Percentiles rank a stretch among this genome's conserved stretches.
Conservation (phyloP, 2,797 vertebrate species). For the Numenius phaeopus region DNA sequence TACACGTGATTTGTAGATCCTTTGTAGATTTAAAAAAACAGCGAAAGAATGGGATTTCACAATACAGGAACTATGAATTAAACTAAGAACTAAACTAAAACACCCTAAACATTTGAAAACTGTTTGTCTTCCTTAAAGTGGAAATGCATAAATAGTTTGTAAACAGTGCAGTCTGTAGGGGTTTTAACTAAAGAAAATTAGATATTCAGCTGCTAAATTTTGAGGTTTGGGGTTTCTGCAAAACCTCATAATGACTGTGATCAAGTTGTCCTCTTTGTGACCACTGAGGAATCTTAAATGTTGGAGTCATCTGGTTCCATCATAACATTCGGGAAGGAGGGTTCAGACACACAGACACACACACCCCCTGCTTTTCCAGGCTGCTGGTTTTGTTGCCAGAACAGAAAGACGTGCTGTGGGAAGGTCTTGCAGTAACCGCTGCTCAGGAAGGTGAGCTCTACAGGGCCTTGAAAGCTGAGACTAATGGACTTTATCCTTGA, state of each 20-base stretch:
- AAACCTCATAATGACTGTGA: neutral
- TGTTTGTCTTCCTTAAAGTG: neutral
- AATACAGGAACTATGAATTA: neutral
- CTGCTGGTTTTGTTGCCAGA: neutral
- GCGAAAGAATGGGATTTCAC: slow-evolving; percentile 11
- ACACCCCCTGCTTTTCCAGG: neutral
- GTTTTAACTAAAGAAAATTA: neutral
- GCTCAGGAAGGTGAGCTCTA: neutral
- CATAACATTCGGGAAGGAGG: neutral
- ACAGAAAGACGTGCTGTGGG: neutral
- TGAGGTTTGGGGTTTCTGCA: neutral
- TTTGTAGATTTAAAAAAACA: slow-evolving; percentile 17
- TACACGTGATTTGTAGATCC: neutral
- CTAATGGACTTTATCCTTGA: neutral
- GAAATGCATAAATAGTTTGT: neutral
- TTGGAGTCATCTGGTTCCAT: neutral
- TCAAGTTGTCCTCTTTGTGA: neutral
- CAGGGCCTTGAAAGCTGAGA: neutral
- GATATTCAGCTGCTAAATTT: neutral
- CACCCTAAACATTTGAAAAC: neutral
- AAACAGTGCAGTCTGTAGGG: neutral
- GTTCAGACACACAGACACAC: neutral
- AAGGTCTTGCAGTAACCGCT: neutral
- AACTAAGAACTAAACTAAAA: neutral
- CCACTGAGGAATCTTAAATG: neutral